phyloP scores from a whole-genome alignment of 2,888 invertebrate species.

The Hydropsyche betteni region DNA sequence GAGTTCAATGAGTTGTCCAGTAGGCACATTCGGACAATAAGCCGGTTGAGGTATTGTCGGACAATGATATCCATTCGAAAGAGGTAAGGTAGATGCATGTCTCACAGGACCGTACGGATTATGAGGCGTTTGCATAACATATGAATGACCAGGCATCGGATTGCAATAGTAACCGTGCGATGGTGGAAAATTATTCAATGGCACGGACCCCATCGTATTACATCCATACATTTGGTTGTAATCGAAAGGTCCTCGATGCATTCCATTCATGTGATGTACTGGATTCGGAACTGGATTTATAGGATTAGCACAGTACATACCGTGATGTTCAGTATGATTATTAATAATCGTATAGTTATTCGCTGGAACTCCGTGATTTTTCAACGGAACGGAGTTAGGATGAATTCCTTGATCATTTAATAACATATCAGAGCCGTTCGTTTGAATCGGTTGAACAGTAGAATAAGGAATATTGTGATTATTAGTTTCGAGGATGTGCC shows the following conservation, averaged over 20 bases:
- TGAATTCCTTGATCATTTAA: constrained; percentile 8
- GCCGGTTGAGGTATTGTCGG: constrained; percentile 56
- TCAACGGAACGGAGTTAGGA: constrained; percentile 5
- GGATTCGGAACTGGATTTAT: constrained; percentile 29
- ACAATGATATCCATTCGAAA: constrained; percentile 61
- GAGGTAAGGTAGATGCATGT: constrained; percentile 61
- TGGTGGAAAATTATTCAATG: constrained; percentile 42
- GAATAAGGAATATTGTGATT: constrained; percentile 1
- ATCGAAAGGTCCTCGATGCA: constrained; percentile 30
- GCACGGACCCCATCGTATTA: constrained; percentile 36
- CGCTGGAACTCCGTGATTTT: background rate
- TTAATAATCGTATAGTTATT: constrained; percentile 34
- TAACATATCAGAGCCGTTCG: background rate
- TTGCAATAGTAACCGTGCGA: constrained; percentile 57
- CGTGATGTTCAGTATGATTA: constrained; percentile 33
- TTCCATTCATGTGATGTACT: constrained; percentile 31
- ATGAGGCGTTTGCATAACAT: constrained; percentile 61
- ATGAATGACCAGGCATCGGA: constrained; percentile 61
- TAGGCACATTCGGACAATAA: constrained; percentile 69
- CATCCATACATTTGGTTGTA: constrained; percentile 55
- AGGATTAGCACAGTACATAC: constrained; percentile 45
- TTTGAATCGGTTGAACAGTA: constrained; percentile 21
- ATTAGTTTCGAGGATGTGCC: constrained; percentile 15
- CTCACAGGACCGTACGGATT: constrained; percentile 60
- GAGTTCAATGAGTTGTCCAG: constrained; percentile 74